Conservation (phyloP, 2,797 vertebrate species). For the Syngnathus acus region DNA sequence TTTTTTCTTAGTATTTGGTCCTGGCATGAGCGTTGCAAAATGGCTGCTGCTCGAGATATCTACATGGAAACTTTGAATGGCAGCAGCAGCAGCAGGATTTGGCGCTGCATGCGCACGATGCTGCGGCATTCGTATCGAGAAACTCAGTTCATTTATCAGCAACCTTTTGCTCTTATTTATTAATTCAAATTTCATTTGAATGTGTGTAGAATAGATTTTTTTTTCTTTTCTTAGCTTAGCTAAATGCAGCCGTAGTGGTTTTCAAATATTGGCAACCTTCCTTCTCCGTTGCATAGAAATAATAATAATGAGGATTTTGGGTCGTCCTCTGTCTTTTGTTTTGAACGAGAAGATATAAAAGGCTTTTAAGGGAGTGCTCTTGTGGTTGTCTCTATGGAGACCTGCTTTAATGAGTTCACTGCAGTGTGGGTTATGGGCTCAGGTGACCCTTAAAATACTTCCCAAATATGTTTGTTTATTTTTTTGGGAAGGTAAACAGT, state of each 20-base stretch:
- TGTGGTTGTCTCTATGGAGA: conserved; percentile 75
- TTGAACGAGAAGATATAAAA: conserved; percentile 45
- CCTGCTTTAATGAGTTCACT: conserved; percentile 62
- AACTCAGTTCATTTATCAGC: conserved; percentile 13
- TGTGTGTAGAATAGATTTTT: conserved; percentile 14
- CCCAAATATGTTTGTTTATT: conserved; percentile 5
- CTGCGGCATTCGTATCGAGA: conserved; percentile 7
- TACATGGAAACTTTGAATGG: conserved; percentile 66
- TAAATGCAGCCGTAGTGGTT: conserved; percentile 14
- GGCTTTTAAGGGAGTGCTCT: conserved; percentile 63
- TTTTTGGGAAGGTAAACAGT: neutral
- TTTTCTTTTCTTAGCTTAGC: conserved; percentile 8
- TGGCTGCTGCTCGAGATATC: conserved; percentile 67
- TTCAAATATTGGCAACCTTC: conserved; percentile 24
- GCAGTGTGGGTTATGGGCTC: conserved; percentile 33
- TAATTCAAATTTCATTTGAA: conserved; percentile 25
- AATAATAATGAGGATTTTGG: conserved; percentile 8
- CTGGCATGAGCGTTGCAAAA: conserved; percentile 63
- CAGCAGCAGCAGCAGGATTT: conserved; percentile 42
- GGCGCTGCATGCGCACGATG: conserved; percentile 23
- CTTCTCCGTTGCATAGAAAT: conserved; percentile 21
- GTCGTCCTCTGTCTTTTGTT: conserved; percentile 25
- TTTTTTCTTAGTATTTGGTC: conserved; percentile 41
- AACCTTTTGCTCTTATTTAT: conserved; percentile 35
- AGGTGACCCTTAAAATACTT: conserved; percentile 63